Evolutionary conservation across 2,797 vertebrate species (phyloP).

Genomic region (Mustela erminea): DNA sequence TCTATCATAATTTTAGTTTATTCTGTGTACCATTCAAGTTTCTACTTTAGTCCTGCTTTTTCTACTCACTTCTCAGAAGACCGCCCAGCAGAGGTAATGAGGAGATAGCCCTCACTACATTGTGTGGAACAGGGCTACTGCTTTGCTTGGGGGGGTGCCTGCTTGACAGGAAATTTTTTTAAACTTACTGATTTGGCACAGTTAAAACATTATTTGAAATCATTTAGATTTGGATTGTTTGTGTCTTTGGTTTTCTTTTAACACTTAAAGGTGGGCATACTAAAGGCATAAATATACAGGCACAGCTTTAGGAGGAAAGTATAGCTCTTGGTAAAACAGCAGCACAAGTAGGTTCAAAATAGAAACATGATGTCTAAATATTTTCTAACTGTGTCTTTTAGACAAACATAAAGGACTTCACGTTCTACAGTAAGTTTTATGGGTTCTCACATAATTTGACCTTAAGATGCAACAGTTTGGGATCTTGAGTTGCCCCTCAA

Average conservation of each 20-base stretch:
- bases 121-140: not conserved
- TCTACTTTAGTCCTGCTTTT: not conserved
- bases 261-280: not conserved
- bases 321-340: constrained; percentile 54
- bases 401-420: constrained; percentile 63
- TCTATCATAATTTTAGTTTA: not conserved
- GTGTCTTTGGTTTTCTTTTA: constrained; percentile 65
- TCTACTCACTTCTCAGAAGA: not conserved
- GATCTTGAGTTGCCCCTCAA: constrained; percentile 47
- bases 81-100: not conserved
- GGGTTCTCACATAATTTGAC: constrained; percentile 43
- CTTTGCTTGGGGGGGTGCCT: not conserved
- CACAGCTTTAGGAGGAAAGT: not conserved
- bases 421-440: constrained; percentile 64
- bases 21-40: not conserved
- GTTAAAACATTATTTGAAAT: constrained; percentile 62
- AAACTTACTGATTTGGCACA: constrained; percentile 69
- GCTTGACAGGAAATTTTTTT: constrained; percentile 69
- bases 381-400: constrained; percentile 75
- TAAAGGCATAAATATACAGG: not conserved
- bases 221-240: constrained; percentile 65
- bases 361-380: constrained; percentile 64
- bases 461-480: constrained; percentile 29
- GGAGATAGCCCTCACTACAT: no score
- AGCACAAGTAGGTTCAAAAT: constrained; percentile 45